Conservation (phyloP, 2,113 vertebrate genomes). For the Tricholaema leucomelas region DNA sequence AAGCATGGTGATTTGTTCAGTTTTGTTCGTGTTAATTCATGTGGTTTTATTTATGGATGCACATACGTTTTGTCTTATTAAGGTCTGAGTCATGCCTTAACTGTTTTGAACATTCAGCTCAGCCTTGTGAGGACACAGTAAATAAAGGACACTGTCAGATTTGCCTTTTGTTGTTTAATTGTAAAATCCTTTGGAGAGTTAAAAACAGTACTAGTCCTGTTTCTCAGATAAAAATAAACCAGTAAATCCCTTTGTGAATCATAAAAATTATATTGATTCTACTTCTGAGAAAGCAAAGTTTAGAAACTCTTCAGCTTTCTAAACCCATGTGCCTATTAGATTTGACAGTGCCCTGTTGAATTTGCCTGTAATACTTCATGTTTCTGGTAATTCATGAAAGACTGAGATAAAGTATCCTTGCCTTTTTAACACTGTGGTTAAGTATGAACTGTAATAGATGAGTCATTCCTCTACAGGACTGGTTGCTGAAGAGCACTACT, state of each 20-base stretch:
- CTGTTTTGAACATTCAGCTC: neutral
- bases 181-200: neutral
- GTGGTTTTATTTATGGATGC: neutral
- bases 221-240: neutral
- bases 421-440: conserved; percentile 47
- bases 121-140: conserved; percentile 13
- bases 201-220: neutral
- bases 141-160: conserved; percentile 46
- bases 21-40: conserved; percentile 54
- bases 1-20: conserved; percentile 61
- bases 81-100: neutral
- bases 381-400: conserved; percentile 27
- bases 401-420: conserved; percentile 9
- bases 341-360: conserved; percentile 38
- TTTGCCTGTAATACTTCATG: neutral
- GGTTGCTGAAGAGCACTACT: neutral
- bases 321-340: neutral
- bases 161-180: neutral
- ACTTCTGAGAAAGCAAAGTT: neutral
- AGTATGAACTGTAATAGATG: conserved; percentile 2
- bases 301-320: neutral
- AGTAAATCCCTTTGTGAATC: neutral
- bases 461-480: conserved; percentile 26
- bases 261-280: neutral
- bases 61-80: neutral